Base-by-base conservation (phyloP, 2,113 vertebrate genomes). In the Thalassarche chlororhynchos region DNA sequence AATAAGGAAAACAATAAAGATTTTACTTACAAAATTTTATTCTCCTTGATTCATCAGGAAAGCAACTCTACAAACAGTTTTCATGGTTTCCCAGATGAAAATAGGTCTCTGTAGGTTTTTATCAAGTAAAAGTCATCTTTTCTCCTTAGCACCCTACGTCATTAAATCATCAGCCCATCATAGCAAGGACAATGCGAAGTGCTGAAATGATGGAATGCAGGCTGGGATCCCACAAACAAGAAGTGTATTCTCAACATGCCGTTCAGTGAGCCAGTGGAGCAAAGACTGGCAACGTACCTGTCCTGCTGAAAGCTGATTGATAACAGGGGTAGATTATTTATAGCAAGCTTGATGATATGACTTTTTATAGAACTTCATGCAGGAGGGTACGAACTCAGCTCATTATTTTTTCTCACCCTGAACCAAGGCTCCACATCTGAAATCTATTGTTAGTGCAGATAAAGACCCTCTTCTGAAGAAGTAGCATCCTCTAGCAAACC, bases 101-200 rank as follows among this genome's bases (percentile, higher is more conserved):
- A 83, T 38, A 84, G 31, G 21, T 74, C 58, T 93, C 32, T 75
- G 6, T n/a, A 89, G 58, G 13, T 76, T 81, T 97, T 96, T 92
- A 84, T 66, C 52, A 92, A 44, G 65, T 38, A 90, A 84, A 91
- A 95, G 58, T 66, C 36, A 89, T 89, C 89, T 84, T 96, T 90
- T 92, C 82, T 92, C 58, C 66, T 74, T 94, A 91, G 66, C 7
- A 17, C 21, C 58, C 36, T 79, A 44, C 29, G 58, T 87, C 54
- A 44, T 93, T 98, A 97, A 98, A 95, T 95, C 75, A 91, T 92
- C 93, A 93, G 62, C 75, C 75, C 83, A 96, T 95, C 94, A 88
- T 84, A 95, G 75, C 82, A 95, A 92, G 79, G 95, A 94, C 86
- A 97, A 96, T 87, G 64, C 0, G 11, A 87, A 86, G 57, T 94